Evolutionary conservation across 2,113 vertebrate species (phyloP).

Genomic region (Amphiprion ocellaris): DNA sequence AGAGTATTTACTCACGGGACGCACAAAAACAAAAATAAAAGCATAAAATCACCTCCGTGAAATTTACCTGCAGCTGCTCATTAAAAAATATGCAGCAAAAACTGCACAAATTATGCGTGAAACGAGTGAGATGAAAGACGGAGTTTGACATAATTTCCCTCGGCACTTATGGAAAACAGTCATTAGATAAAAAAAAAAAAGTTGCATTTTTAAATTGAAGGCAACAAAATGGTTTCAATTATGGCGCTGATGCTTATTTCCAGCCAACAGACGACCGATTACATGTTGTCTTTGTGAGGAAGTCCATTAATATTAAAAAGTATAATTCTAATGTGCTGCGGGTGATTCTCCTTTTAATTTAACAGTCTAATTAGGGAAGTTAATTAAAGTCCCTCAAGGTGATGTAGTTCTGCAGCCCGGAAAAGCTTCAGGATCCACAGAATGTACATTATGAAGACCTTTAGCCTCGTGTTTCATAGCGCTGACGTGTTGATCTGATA

Average conservation of each 20-base stretch:
- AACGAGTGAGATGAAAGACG: constrained; percentile 32
- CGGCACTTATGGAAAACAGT: constrained; percentile 28
- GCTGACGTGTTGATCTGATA: constrained; percentile 21
- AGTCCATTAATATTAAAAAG: constrained; percentile 52
- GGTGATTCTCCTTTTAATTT: constrained; percentile 55
- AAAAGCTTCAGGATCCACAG: constrained; percentile 8
- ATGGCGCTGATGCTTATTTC: constrained; percentile 10
- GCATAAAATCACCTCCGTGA: neutral
- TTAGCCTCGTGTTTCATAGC: neutral
- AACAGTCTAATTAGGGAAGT: constrained; percentile 68
- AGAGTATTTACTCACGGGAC: neutral
- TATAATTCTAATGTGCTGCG: constrained; percentile 57
- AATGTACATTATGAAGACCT: neutral
- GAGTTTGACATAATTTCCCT: constrained; percentile 29
- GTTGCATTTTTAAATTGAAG: neutral
- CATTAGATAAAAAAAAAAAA: neutral
- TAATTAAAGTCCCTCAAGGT: constrained; percentile 64
- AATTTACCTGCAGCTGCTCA: constrained; percentile 42
- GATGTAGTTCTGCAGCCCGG: constrained; percentile 4
- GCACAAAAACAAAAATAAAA: constrained; percentile 6
- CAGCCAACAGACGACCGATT: constrained; percentile 47
- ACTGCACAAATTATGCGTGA: constrained; percentile 19
- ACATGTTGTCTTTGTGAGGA: constrained; percentile 40
- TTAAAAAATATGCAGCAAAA: constrained; percentile 30
- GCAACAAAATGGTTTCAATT: constrained; percentile 48